phyloP scores from a whole-genome alignment of 1,140 invertebrate genomes.

The Bradynema listronoti region DNA sequence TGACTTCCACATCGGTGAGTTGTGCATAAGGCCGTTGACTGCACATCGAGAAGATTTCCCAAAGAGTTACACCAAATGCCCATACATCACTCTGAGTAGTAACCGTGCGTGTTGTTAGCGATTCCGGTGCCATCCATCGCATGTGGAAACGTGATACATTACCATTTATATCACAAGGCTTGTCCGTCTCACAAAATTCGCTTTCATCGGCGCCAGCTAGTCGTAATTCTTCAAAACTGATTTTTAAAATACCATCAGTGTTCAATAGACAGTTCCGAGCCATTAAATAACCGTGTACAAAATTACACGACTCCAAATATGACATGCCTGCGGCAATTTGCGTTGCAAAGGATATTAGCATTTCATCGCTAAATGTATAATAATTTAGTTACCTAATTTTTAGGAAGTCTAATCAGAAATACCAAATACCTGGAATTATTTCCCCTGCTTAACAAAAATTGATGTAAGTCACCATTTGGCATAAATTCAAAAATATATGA shows the following conservation, averaged over 20 bases:
- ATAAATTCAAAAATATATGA: conserved; percentile 12
- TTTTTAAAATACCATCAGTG: conserved; percentile 54
- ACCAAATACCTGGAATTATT: background rate
- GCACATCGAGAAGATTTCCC: conserved; percentile 71
- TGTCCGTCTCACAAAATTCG: conserved; percentile 10
- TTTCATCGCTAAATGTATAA: conserved; percentile 63
- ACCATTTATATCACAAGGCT: conserved; percentile 15
- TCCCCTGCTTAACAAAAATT: conserved; percentile 17
- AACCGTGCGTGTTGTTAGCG: conserved; percentile 77
- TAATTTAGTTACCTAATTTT: conserved; percentile 1
- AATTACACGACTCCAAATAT: conserved; percentile 72
- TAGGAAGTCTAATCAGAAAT: conserved; percentile 14
- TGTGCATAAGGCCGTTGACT: conserved; percentile 11
- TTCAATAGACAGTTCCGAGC: conserved; percentile 64
- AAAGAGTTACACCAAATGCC: conserved; percentile 77
- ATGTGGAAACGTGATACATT: conserved; percentile 61
- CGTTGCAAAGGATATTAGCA: conserved; percentile 66
- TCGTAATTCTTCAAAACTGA: conserved; percentile 63
- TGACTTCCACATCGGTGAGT: conserved; percentile 14
- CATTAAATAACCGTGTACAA: conserved; percentile 71
- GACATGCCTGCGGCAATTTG: conserved; percentile 78
- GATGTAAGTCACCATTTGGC: conserved; percentile 7
- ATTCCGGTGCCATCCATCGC: conserved; percentile 86
- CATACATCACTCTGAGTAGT: conserved; percentile 84
- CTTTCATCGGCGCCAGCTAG: conserved; percentile 63